phyloP scores from a whole-genome alignment of 2,888 invertebrate genomes.

The Tiliacea aurago region DNA sequence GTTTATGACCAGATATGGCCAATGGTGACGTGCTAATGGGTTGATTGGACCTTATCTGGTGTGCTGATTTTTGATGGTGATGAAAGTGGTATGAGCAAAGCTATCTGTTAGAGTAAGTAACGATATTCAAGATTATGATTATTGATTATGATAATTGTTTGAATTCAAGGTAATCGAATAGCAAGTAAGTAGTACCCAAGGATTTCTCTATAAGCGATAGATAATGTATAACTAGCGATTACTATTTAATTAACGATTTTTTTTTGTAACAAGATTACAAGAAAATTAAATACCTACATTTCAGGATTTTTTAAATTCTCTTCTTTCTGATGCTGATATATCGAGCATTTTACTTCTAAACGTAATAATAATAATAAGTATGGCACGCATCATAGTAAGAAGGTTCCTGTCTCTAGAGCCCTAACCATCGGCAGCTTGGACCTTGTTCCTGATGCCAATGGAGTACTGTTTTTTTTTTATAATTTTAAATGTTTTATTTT shows the following conservation, averaged over 20 bases:
- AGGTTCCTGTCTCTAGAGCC: too few relatives aligned
- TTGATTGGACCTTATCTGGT: constrained; percentile 46
- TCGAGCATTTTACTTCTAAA: not conserved
- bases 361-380: too few relatives aligned
- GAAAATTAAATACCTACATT: too few relatives aligned
- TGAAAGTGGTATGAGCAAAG: not conserved
- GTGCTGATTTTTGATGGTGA: constrained; percentile 32
- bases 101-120: not conserved
- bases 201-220: not conserved
- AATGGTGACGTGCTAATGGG: constrained; percentile 57
- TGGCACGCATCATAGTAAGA: too few relatives aligned
- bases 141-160: not conserved
- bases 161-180: not conserved
- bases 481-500: too few relatives aligned
- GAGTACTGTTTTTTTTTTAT: too few relatives aligned
- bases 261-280: too few relatives aligned
- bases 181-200: not conserved
- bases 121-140: not conserved
- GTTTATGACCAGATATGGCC: constrained; percentile 53
- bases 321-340: not conserved
- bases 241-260: too few relatives aligned
- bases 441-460: too few relatives aligned
- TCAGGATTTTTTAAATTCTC: too few relatives aligned
- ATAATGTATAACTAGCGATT: not conserved
- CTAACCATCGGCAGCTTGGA: too few relatives aligned